Conservation (phyloP, 2,113 vertebrate genomes). For the Chaenocephalus aceratus region DNA sequence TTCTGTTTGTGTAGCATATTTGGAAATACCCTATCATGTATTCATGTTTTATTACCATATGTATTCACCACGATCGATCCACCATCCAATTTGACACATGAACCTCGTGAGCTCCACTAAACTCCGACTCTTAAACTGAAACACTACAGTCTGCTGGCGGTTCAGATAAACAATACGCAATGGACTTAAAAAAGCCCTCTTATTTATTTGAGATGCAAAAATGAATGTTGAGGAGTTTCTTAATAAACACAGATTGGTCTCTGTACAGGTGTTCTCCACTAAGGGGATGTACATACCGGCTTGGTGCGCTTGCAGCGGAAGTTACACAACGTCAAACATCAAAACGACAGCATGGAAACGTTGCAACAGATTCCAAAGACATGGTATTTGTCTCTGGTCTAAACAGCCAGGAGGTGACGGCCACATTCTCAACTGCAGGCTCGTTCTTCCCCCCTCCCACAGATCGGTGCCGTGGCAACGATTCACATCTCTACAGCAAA, state of each 20-base stretch:
- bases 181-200: not conserved
- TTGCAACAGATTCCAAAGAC: not conserved
- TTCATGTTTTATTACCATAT: slow-evolving; percentile 13
- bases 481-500: slow-evolving; percentile 30
- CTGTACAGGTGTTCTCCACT: not conserved
- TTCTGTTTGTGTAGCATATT: slow-evolving; percentile 11
- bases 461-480: slow-evolving; percentile 1
- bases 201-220: not conserved
- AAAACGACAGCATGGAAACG: not conserved
- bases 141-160: not conserved
- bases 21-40: not conserved
- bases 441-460: slow-evolving; percentile 8
- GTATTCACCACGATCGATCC: not conserved
- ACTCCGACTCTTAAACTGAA: not conserved
- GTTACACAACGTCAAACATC: not conserved
- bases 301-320: not conserved
- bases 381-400: not conserved
- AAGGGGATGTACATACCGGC: not conserved
- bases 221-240: not conserved
- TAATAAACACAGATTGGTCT: not conserved
- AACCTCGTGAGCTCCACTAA: not conserved
- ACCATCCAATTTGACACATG: slow-evolving; percentile 6
- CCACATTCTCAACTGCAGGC: not conserved
- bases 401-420: not conserved
- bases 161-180: not conserved